Percentiles rank a stretch among this genome's conserved stretches.
Conservation (phyloP, 2,797 vertebrate species). For the Moxostoma hubbsi region DNA sequence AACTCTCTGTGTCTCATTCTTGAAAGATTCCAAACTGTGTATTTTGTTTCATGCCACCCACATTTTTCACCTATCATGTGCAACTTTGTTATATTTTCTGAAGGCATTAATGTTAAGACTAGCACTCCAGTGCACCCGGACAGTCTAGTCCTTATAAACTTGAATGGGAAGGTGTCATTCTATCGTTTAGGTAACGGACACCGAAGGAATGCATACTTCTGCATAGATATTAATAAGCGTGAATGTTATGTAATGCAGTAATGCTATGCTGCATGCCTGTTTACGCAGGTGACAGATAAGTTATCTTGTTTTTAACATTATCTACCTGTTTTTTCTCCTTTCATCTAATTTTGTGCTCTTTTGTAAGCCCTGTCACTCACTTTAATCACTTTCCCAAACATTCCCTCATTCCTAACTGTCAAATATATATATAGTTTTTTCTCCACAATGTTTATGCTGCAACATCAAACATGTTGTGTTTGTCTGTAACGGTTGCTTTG, state of each 20-base stretch:
- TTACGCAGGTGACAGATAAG: not conserved
- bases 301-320: not conserved
- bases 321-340: not conserved
- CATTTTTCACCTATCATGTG: not conserved
- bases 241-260: constrained; percentile 12
- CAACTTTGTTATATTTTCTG: not conserved
- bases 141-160: not conserved
- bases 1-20: not conserved
- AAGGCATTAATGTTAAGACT: not conserved
- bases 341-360: not conserved
- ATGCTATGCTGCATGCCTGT: not conserved
- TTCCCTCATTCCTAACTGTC: constrained; percentile 2
- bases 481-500: not conserved
- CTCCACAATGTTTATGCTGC: not conserved
- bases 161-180: not conserved
- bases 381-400: not conserved
- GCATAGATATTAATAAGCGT: constrained; percentile 27
- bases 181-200: not conserved
- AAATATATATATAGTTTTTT: not conserved
- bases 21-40: not conserved
- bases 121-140: not conserved
- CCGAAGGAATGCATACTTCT: not conserved
- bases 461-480: not conserved
- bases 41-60: not conserved
- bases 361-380: not conserved